phyloP scores from a whole-genome alignment of 2,888 invertebrate species.

The Agrotis exclamationis region DNA sequence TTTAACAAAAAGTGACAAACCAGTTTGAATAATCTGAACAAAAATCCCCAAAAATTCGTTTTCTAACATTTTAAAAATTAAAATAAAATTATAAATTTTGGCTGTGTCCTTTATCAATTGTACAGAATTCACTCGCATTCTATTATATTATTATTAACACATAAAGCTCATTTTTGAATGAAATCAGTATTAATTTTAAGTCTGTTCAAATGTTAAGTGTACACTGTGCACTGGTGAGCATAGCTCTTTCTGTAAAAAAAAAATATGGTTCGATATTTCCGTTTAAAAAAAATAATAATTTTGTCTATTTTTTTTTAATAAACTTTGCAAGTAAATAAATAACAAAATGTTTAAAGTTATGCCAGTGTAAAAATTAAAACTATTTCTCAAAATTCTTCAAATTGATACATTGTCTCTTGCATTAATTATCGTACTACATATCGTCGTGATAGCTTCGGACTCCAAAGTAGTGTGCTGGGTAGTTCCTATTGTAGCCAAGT shows the following conservation, averaged over 20 bases:
- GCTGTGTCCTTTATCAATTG: slow-evolving; percentile 49
- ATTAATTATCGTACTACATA: slow-evolving; percentile 34
- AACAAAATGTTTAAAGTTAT: neutral
- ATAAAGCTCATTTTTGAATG: slow-evolving; percentile 40
- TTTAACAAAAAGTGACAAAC: neutral
- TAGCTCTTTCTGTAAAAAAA: neutral
- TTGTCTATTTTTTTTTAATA: neutral
- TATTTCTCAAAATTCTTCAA: neutral
- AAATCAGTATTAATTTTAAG: slow-evolving; percentile 52
- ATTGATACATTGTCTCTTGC: slow-evolving; percentile 6
- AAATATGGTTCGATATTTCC: too few relatives aligned
- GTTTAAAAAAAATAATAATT: neutral
- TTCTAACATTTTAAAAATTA: neutral
- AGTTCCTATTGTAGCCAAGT: slow-evolving; percentile 3
- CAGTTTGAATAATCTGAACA: slow-evolving; percentile 11
- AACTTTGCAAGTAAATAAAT: neutral
- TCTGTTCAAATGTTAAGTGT: slow-evolving; percentile 22
- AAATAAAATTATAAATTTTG: slow-evolving; percentile 29
- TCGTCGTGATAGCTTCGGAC: slow-evolving; percentile 27
- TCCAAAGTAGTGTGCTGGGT: slow-evolving; percentile 30
- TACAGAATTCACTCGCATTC: slow-evolving; percentile 29
- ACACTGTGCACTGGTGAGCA: slow-evolving; percentile 26
- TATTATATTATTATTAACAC: slow-evolving; percentile 7
- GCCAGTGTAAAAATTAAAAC: slow-evolving; percentile 16
- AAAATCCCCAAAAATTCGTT: slow-evolving; percentile 20